Base-by-base conservation (phyloP, 92 coral and sea anemone species). In the Muricea muricata region DNA sequence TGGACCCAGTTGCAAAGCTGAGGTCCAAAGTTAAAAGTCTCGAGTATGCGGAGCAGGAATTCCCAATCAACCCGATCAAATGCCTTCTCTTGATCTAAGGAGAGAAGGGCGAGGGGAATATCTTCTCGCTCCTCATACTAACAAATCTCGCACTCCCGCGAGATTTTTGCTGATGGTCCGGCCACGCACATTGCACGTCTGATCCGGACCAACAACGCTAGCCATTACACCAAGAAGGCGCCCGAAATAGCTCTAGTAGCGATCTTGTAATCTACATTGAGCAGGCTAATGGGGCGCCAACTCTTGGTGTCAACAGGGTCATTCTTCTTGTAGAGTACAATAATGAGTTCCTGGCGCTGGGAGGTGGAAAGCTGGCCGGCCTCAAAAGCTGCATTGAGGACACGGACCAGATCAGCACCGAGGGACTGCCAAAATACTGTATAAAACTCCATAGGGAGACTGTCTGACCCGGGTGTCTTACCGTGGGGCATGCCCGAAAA, bases 201-300 rank as follows among this genome's bases (percentile, higher is more conserved):
- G 94, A n/a, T 91, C 94, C 1, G 85, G 76, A 42, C 75, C 76
- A 23, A 88, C 83, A 15, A 91, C 83, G 18, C 20, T 25, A 30
- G 61, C 67, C 0, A 91, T 79, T 23, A 91, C 93, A 0, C 61
- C 37, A 6, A 80, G 72, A 0, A 91, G 79, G 1, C 91, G 83
- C 87, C 77, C 24, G 91, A 78, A 15, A 91, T 29, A 0, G 91
- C 78, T 0, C 91, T 65, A 12, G 90, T 50, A 9, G 87, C 86
- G 0, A 91, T 71, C 50, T 91, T 91, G 10, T 74, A 87, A 39
- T 91, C 94, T 0, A 14, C 77, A 7, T 69, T 78, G 0, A 91
- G 66, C 2, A 88, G 73, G 0, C 78, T 74, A 23, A 87, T 90
- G 9, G 90, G 93, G 1, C 86, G 81, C 88, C 91, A 90, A 26